These are phyloP conservation scores for Cherax quadricarinatus DNA, from an alignment of 1,140 invertebrate genomes.

Conservation along the genomic window DNA sequence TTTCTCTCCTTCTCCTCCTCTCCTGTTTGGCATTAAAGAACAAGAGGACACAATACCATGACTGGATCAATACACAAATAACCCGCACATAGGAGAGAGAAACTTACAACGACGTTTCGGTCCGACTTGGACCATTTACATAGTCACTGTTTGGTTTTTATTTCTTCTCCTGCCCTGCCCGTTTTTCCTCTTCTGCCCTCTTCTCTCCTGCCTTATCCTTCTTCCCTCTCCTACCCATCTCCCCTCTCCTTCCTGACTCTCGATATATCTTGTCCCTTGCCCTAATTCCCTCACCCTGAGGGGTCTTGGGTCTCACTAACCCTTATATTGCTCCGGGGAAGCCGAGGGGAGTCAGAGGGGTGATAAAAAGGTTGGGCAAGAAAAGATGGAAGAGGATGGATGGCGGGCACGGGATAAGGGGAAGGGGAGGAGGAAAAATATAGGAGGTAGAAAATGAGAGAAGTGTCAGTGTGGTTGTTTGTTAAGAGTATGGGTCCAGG, in stretches of 20 bases:
- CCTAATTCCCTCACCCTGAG: neutral
- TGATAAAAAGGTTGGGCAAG: neutral
- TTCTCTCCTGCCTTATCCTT: neutral
- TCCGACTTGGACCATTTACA: too few relatives aligned
- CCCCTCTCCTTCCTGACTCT: neutral
- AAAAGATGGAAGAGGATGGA: neutral
- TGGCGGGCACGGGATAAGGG: neutral
- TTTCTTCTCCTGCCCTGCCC: neutral
- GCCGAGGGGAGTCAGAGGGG: neutral
- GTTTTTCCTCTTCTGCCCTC: neutral
- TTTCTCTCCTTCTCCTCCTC: too few relatives aligned
- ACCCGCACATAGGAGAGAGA: too few relatives aligned
- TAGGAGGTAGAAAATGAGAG: neutral
- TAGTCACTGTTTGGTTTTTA: neutral
- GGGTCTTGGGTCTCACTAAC: neutral
- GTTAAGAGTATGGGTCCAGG: too few relatives aligned
- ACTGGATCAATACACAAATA: too few relatives aligned
- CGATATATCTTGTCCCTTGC: conserved; percentile 9
- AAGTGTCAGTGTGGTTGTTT: too few relatives aligned
- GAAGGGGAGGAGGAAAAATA: neutral
- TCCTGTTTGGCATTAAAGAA: too few relatives aligned
- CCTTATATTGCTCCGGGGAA: conserved; percentile 4
- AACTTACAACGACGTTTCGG: too few relatives aligned
- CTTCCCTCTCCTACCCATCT: neutral
- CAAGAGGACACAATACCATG: too few relatives aligned